Evolutionary conservation across 2,888 invertebrate genomes (phyloP).

Genomic region (Neoascia interrupta): DNA sequence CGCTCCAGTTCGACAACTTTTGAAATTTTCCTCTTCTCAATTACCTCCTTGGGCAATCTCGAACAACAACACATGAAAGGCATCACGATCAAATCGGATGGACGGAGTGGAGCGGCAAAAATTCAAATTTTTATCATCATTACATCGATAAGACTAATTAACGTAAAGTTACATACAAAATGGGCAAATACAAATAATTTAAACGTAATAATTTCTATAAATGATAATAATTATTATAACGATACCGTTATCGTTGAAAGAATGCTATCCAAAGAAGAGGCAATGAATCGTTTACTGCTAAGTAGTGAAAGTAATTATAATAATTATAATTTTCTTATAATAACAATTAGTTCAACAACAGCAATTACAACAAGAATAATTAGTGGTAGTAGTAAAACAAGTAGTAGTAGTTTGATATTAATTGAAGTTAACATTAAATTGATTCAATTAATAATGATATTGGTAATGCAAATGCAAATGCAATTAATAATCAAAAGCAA

Average conservation of each 20-base stretch:
- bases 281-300: slow-evolving; percentile 59
- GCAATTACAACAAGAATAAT: too few species aligned
- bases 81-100: too few species aligned
- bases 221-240: slow-evolving; percentile 20
- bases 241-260: slow-evolving; percentile 4
- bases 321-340: slow-evolving; percentile 47
- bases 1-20: too few species aligned
- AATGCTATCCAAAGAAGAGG: slow-evolving; percentile 49
- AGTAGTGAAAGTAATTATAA: slow-evolving; percentile 53
- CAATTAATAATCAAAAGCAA: slow-evolving; percentile 61
- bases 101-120: slow-evolving; percentile 1
- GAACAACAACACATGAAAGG: background rate
- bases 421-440: slow-evolving; percentile 69
- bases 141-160: slow-evolving; percentile 66
- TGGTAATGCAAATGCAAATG: slow-evolving; percentile 45
- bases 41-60: slow-evolving; percentile 2
- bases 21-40: slow-evolving; percentile 9
- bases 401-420: slow-evolving; percentile 60
- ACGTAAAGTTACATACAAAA: slow-evolving; percentile 34
- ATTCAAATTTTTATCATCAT: slow-evolving; percentile 35
- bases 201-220: slow-evolving; percentile 16
- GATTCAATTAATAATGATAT: slow-evolving; percentile 65
- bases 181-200: slow-evolving; percentile 52
- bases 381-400: slow-evolving; percentile 28
- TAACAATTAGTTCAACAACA: slow-evolving; percentile 52